A percentile compares a stretch with the other conserved stretches of the same genome.
Conservation (phyloP, 2,888 invertebrate species). For the Bimastos eiseni region DNA sequence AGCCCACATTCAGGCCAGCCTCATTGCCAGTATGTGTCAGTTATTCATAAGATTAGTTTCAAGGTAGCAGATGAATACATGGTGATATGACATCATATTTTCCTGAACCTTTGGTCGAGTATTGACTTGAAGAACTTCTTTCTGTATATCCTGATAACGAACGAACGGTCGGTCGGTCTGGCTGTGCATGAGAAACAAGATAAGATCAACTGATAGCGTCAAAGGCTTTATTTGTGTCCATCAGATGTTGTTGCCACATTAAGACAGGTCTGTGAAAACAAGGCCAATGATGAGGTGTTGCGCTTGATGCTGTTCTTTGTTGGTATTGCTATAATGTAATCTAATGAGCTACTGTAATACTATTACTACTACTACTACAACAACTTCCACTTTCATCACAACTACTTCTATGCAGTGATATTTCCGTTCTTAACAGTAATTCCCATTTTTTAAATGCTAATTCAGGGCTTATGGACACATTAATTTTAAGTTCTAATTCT, state of each 20-base stretch:
- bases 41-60: background rate
- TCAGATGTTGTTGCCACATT: background rate
- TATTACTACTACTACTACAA: too few species aligned
- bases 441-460: too few species aligned
- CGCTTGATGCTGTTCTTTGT: background rate
- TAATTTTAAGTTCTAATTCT: too few species aligned
- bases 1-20: background rate
- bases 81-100: background rate
- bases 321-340: background rate
- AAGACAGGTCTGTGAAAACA: background rate
- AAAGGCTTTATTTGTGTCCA: constrained; percentile 7
- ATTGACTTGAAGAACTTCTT: background rate
- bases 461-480: too few species aligned
- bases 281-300: background rate
- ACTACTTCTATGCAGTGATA: too few species aligned
- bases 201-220: constrained; percentile 13
- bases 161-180: too few species aligned
- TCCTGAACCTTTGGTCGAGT: background rate
- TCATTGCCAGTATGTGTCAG: background rate
- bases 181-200: background rate
- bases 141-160: background rate
- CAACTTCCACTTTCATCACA: too few species aligned
- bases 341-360: background rate
- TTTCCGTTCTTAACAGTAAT: too few species aligned
- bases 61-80: constrained; percentile 7